Evolutionary conservation across 2,888 invertebrate species (phyloP), one percentile per base, ranked within the genome.

Genomic region (Thereva nobilitata): DNA sequence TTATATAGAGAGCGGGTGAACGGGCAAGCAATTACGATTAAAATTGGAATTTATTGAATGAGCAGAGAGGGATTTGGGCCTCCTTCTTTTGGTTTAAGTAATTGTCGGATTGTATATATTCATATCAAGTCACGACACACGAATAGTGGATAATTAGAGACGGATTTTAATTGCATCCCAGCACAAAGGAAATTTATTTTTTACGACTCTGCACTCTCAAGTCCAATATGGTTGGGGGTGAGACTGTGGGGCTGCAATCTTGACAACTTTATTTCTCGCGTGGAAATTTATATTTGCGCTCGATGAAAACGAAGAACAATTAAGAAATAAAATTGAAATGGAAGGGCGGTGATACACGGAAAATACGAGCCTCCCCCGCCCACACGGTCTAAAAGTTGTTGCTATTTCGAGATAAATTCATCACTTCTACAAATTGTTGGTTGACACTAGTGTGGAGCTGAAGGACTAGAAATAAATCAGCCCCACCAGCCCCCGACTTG

Each of bases 41-140:
- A 69, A 57, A 54, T 61, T 61, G 44, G 65, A 69, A 69, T 69
- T 69, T 69, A 69, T 69, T 64, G 64, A 69, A 69, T 69, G 69
- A 66, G 53, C 55, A 23, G 23, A 23, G 47, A 23, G 37, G 37
- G n/a, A 12, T 5, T 47, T 37, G 45, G 37, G 35, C 38, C 49
- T 59, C 59, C 59, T 59, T 49, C 59, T 49, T 23, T 23, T n/a
- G n/a, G 12, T 47, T 38, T 59, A 49, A 59, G 49, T 59, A 59
- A 59, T 47, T 47, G 49, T 5, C 59, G 47, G 49, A 45, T 38
- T 59, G 59, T 37, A 47, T 37, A 47, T 47, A 23, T 59, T 35
- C 52, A 52, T 38, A 49, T 23, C 5, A 40, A 47, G 59, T 59
- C 59, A 59, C 59, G 59, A 59, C 49, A 23, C 23, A 59, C 49